A percentile compares a stretch with the other conserved stretches of the same genome.
phyloP scores from a whole-genome alignment of 2,888 invertebrate genomes.

The Diplolepis rosae region DNA sequence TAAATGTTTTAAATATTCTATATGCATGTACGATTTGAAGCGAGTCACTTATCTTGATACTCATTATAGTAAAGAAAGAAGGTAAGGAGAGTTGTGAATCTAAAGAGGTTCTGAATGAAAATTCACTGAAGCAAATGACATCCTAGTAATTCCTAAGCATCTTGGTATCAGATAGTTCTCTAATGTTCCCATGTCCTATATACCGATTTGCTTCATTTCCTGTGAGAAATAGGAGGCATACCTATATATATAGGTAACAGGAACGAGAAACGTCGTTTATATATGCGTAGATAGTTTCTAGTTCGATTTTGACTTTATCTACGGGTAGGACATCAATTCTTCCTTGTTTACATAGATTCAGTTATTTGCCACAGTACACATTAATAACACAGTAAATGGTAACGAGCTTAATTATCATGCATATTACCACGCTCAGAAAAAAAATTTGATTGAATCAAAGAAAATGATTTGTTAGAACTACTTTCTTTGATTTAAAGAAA shows the following conservation, averaged over 20 bases:
- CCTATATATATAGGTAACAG: background rate
- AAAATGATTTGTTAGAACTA: too few species aligned
- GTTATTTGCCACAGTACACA: background rate
- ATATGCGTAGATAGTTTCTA: slow-evolving; percentile 48
- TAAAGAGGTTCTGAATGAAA: background rate
- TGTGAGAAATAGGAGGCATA: slow-evolving; percentile 38
- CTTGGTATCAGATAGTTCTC: slow-evolving; percentile 54
- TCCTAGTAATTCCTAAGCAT: slow-evolving; percentile 56
- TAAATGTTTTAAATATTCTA: too few species aligned
- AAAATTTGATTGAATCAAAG: too few species aligned
- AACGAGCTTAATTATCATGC: too few species aligned
- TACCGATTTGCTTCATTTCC: slow-evolving; percentile 65
- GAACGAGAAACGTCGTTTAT: slow-evolving; percentile 42
- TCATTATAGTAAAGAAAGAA: background rate
- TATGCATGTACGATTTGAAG: too few species aligned
- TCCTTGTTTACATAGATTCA: background rate
- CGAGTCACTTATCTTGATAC: background rate
- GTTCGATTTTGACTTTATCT: slow-evolving; percentile 50
- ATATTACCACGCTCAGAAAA: too few species aligned
- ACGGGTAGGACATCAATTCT: background rate
- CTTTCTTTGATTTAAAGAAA: too few species aligned
- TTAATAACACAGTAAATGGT: background rate
- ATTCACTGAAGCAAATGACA: slow-evolving; percentile 44
- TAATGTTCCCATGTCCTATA: slow-evolving; percentile 62
- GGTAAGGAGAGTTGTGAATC: background rate